Conservation (phyloP, 2,113 vertebrate genomes). For the Oryzias curvinotus region DNA sequence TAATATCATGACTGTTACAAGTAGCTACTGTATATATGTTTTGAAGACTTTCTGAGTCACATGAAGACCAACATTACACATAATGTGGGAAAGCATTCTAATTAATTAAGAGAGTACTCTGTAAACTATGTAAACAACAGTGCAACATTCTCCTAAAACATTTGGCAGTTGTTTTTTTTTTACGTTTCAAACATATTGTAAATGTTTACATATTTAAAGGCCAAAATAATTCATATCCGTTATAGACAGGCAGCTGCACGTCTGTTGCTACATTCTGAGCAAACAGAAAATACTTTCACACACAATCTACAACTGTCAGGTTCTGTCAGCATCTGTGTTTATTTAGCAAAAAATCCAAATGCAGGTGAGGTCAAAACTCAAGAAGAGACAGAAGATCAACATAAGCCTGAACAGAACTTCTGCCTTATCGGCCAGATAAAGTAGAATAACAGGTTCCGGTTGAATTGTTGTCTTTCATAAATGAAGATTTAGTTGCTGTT, state of each 20-base stretch:
- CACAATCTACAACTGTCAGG: not conserved
- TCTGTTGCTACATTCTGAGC: not conserved
- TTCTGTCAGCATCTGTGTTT: constrained; percentile 17
- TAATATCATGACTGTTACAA: not conserved
- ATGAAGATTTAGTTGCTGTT: no score
- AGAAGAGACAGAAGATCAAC: constrained; percentile 4
- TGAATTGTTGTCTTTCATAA: no score
- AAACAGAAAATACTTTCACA: constrained; percentile 8
- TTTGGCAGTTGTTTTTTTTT: no score
- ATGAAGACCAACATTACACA: constrained; percentile 14
- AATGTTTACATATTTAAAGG: not conserved
- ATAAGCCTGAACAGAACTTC: not conserved
- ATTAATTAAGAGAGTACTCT: no score
- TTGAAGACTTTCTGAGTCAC: constrained; percentile 8
- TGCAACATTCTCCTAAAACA: no score
- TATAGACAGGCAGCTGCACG: constrained; percentile 29
- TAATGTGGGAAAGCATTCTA: constrained; percentile 4
- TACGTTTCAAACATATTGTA: no score
- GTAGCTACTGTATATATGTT: not conserved
- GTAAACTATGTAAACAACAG: no score
- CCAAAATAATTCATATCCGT: not conserved
- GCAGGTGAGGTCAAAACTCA: not conserved
- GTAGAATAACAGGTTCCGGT: no score
- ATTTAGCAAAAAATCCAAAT: not conserved
- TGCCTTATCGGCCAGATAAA: no score